Conservation (phyloP, 2,797 vertebrate species). For the Accipiter fasciatus region DNA sequence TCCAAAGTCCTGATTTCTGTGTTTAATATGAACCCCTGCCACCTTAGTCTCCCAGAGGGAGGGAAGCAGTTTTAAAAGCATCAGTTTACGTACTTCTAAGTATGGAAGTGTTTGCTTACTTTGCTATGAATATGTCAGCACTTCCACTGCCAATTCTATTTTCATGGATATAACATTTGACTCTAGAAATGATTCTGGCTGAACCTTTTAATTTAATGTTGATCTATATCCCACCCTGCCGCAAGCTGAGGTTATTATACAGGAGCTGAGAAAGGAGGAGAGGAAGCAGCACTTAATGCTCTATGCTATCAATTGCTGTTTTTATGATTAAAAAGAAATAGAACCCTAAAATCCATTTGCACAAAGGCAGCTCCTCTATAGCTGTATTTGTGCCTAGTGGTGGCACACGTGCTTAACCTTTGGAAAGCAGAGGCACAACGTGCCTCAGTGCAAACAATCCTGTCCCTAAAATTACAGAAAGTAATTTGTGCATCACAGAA, state of each 20-base stretch:
- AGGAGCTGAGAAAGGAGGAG: neutral
- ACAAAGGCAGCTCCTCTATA: neutral
- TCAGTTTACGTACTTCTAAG: constrained; percentile 6
- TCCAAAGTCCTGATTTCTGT: constrained; percentile 1
- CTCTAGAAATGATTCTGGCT: neutral
- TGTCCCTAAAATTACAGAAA: neutral
- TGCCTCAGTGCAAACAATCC: neutral
- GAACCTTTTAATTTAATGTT: constrained; percentile 41
- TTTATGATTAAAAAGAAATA: neutral
- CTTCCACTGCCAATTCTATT: constrained; percentile 18
- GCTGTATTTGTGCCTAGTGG: neutral
- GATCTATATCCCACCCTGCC: neutral
- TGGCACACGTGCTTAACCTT: neutral
- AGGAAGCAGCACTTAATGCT: neutral
- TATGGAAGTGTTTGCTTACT: constrained; percentile 13
- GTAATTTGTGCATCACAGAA: neutral
- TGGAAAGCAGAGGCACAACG: neutral
- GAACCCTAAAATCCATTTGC: neutral
- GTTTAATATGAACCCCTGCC: constrained; percentile 12
- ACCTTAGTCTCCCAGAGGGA: neutral
- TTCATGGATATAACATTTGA: neutral
- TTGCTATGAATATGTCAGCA: constrained; percentile 36
- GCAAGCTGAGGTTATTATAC: neutral
- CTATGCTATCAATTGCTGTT: neutral
- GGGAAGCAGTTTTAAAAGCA: constrained; percentile 18